Evolutionary conservation across 2,888 invertebrate species (phyloP), one percentile per base, ranked within the genome.

Genomic region (Tortricodes alternella): DNA sequence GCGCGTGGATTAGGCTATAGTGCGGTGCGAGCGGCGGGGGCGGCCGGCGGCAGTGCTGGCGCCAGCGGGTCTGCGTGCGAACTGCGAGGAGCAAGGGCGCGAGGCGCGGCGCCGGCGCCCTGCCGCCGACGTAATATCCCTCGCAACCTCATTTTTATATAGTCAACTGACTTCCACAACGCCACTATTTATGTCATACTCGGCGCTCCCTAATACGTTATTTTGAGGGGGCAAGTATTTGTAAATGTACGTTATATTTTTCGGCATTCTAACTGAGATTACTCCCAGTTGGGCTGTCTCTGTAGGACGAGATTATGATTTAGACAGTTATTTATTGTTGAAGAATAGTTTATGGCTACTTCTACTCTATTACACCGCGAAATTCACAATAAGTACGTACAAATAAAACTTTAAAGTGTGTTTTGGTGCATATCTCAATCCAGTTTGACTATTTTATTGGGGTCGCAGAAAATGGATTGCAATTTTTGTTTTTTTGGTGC

Each of bases 111-210:
- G 89, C 89, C 89, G 88, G 89, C 89, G 89, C 89, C 67, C 84
- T 86, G 74, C 76, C 63, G 71, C 70, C 76, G 65, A 74, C 71
- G 70, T 81, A 74, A 81, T 83, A 83, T 82, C 84, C 75, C 79
- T 78, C 76, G 80, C 81, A 84, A 75, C 80, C 85, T 82, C 85
- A 88, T 85, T 89, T 89, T 89, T 89, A 89, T 88, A 87, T 85
- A 89, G 86, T 89, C 86, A 80, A 89, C 85, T 89, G 88, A 88
- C 89, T 89, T 89, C 87, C 83, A 84, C 84, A 78, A 83, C 81
- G 81, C 81, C 83, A 86, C 87, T 88, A 88, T 87, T 88, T 87
- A 89, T 89, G 85, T 87, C 88, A 88, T 85, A 87, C 81, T 84
- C 82, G 78, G 75, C 80, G 80, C 80, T 83, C 80, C 81, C 82